Conservation (phyloP, 2,113 vertebrate species). For the Myiagra hebetior region DNA sequence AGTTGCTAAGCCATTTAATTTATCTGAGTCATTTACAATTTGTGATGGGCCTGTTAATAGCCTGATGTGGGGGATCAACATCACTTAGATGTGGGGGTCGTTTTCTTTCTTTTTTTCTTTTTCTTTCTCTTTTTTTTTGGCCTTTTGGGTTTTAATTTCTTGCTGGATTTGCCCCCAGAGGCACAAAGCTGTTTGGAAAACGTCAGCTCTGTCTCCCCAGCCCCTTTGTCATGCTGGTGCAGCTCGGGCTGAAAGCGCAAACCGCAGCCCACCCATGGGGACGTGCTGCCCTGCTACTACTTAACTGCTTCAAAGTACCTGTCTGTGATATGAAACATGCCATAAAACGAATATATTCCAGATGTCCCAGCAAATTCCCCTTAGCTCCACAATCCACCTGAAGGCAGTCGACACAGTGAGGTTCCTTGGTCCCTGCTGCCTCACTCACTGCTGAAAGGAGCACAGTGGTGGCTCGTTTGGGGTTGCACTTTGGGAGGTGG, state of each 20-base stretch:
- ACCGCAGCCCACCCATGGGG: constrained; percentile 78
- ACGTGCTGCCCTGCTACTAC: constrained; percentile 51
- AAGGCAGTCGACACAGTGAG: background rate
- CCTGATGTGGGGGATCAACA: constrained; percentile 39
- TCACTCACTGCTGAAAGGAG: fast-evolving
- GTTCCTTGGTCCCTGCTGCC: background rate
- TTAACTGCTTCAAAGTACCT: constrained; percentile 74
- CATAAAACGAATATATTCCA: constrained; percentile 72
- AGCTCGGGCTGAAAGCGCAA: constrained; percentile 66
- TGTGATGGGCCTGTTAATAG: constrained; percentile 70
- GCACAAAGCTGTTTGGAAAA: constrained; percentile 63
- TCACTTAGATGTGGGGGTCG: background rate
- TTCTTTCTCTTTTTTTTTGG: background rate
- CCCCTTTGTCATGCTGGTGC: constrained; percentile 65
- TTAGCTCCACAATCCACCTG: constrained; percentile 42
- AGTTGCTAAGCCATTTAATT: constrained; percentile 70
- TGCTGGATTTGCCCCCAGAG: constrained; percentile 53
- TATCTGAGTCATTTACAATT: constrained; percentile 65
- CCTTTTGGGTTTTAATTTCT: constrained; percentile 49
- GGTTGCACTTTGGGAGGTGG: background rate
- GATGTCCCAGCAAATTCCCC: constrained; percentile 56
- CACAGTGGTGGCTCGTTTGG: fast-evolving
- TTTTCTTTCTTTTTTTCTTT: background rate
- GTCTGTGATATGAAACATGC: constrained; percentile 72
- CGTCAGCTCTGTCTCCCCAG: constrained; percentile 47